Evolutionary conservation across 2,113 vertebrate species (phyloP), one percentile per base, ranked within the genome.

Genomic region (Alethe diademata): DNA sequence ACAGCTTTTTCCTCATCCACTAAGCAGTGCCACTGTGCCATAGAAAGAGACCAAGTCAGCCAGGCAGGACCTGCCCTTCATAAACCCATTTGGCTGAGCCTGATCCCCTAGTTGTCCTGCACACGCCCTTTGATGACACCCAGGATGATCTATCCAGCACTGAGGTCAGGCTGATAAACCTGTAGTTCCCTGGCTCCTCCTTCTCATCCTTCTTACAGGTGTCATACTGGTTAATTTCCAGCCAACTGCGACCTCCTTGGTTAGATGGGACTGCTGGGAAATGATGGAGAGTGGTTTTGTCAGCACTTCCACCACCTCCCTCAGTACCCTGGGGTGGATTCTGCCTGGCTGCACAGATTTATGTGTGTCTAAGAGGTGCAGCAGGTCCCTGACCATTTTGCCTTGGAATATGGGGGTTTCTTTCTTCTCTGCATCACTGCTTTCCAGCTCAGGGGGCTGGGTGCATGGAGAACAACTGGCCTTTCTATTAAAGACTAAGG

Each of bases 271-370:
- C 31, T 64, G 20, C 17, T 72, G 42, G 7, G 19, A 51, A 58
- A 43, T 33, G 26, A 25, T 33, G 36, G 51, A 72, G 12, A 42
- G 42, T 48, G 25, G 8, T 29, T 48, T 31, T 9, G 31, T 35
- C 29, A 71, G 48, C 56, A 40, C 40, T 78, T 42, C 8, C 10
- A 16, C 20, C 42, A 36, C 9, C 20, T 72, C 35, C 17, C 35
- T 72, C 40, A 17, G 20, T 14, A 78, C 12, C 19, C 11, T 40
- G 35, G 19, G 2, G 24, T 20, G 56, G 40, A 62, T 29, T 7
- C 29, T 7, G 14, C 19, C 24, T 15, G 6, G 38, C n/a, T 1
- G 1, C 29, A 31, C 7, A 62, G 25, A 57, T 50, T 2, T 33
- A 4, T 50, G 26, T 36, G 22, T 51, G 6, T 80, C 67, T 26